Conservation (phyloP, 2,797 vertebrate genomes). For the Tarsius wallacei region DNA sequence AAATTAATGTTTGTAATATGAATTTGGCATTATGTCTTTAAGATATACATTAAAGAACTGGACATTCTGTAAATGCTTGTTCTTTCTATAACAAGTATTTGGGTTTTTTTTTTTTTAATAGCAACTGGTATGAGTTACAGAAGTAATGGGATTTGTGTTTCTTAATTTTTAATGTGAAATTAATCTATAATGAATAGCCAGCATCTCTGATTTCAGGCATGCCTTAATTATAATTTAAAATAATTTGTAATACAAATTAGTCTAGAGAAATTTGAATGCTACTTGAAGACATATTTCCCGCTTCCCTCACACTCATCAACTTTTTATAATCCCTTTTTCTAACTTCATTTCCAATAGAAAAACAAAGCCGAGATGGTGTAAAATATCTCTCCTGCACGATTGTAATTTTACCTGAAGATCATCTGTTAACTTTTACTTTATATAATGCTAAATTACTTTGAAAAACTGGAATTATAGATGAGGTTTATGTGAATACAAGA, state of each 20-base stretch:
- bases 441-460: slow-evolving; percentile 77
- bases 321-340: slow-evolving; percentile 79
- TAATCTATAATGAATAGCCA: slow-evolving; percentile 15
- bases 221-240: slow-evolving; percentile 67
- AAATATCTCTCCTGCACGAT: slow-evolving; percentile 69
- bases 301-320: not conserved
- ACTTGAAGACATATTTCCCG: slow-evolving; percentile 65
- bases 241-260: slow-evolving; percentile 62
- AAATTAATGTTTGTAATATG: slow-evolving; percentile 24
- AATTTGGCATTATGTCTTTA: slow-evolving; percentile 50
- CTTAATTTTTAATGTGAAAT: slow-evolving; percentile 67
- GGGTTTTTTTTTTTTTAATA: slow-evolving; percentile 31
- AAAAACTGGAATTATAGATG: slow-evolving; percentile 66
- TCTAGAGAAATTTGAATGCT: slow-evolving; percentile 79
- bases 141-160: slow-evolving; percentile 40
- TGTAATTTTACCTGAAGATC: slow-evolving; percentile 78
- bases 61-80: not conserved
- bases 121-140: slow-evolving; percentile 28
- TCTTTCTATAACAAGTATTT: slow-evolving; percentile 3
- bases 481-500: slow-evolving; percentile 77
- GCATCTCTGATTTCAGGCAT: slow-evolving; percentile 44
- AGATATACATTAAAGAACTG: slow-evolving; percentile 25
- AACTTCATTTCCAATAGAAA: slow-evolving; percentile 75
- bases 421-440: slow-evolving; percentile 66
- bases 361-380: slow-evolving; percentile 58